Conservation (phyloP, 2,113 vertebrate species). For the Myrmecobius fasciatus region DNA sequence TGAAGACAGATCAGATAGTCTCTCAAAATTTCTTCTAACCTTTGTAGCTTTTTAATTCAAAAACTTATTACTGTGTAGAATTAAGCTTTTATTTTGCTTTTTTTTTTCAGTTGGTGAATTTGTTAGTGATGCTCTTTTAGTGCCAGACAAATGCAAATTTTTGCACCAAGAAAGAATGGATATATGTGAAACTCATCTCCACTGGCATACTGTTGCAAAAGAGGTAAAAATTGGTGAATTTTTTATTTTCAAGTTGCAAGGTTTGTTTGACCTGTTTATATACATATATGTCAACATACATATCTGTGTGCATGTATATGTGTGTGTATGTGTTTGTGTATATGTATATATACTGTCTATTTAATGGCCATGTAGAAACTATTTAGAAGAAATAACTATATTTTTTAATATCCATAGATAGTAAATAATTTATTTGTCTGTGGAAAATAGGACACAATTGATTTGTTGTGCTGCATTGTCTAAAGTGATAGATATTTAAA, state of each 20-base stretch:
- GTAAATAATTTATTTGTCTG: neutral
- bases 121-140: slow-evolving; percentile 98
- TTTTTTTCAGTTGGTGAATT: slow-evolving; percentile 94
- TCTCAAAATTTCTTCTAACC: neutral
- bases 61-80: neutral
- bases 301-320: too few relatives aligned
- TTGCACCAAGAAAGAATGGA: slow-evolving; percentile 99
- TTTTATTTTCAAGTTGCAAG: neutral
- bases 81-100: slow-evolving; percentile 1
- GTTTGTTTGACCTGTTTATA: neutral
- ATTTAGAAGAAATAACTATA: neutral
- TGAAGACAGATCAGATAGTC: neutral
- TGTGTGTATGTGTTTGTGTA: too few relatives aligned
- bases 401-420: neutral
- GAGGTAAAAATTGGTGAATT: slow-evolving; percentile 85
- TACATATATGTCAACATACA: neutral
- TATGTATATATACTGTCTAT: neutral
- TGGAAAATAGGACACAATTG: neutral
- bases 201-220: slow-evolving; percentile 99
- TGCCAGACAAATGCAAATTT: slow-evolving; percentile 98
- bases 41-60: neutral
- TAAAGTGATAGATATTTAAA: neutral
- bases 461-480: neutral
- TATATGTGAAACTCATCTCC: slow-evolving; percentile 97
- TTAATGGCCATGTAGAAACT: rapidly evolving